phyloP scores from a whole-genome alignment of 2,113 vertebrate species.

The Rhinogobius similis region DNA sequence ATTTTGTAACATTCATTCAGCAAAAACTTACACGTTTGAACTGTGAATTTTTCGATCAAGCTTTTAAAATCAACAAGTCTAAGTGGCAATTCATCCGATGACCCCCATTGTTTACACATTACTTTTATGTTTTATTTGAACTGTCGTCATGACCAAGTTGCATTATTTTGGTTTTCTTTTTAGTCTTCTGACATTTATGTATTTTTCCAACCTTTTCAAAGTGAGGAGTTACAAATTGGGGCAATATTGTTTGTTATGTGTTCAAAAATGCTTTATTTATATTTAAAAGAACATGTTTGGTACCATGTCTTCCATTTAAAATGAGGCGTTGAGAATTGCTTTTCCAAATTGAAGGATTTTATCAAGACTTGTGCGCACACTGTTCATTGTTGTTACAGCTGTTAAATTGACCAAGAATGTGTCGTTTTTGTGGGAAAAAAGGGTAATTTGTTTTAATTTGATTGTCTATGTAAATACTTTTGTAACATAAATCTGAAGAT shows the following conservation, averaged over 20 bases:
- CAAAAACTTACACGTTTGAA: background rate
- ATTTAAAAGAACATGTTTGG: background rate
- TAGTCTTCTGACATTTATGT: background rate
- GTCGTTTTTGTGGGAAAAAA: background rate
- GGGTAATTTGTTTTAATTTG: conserved; percentile 4
- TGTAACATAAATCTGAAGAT: conserved; percentile 30
- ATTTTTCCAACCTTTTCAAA: background rate
- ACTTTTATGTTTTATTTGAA: background rate
- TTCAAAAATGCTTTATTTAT: background rate
- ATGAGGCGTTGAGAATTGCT: background rate
- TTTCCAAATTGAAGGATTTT: background rate
- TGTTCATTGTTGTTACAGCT: background rate
- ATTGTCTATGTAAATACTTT: background rate
- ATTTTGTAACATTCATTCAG: background rate
- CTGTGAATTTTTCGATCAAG: background rate
- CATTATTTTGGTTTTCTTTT: background rate
- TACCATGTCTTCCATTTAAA: background rate
- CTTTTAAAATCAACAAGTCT: background rate
- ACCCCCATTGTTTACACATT: background rate
- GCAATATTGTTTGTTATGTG: background rate
- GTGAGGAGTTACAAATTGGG: background rate
- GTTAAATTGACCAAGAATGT: background rate
- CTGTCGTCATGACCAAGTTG: background rate
- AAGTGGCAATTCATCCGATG: background rate
- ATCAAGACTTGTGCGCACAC: background rate